Percentiles rank a stretch among this genome's conserved stretches.
Evolutionary conservation across 37 sponge, comb jelly and placozoan species (phyloP).

Genomic region (Haliclona indistincta): DNA sequence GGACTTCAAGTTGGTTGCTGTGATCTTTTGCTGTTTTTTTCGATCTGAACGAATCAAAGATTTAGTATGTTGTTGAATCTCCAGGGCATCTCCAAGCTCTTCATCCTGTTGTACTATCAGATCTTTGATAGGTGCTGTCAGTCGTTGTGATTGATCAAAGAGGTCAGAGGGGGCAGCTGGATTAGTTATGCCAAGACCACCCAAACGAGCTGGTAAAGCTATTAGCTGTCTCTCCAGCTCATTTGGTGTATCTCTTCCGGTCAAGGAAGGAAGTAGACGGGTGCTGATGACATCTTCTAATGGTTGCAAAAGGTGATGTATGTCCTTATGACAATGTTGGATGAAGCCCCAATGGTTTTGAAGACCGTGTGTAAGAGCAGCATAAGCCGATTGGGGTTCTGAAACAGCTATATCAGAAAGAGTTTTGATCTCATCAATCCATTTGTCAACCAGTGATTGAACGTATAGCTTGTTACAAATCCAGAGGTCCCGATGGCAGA

Average conservation of each 20-base stretch:
- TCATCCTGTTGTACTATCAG: too few species aligned
- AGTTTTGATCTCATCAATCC: background rate
- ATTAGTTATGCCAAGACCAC: constrained; percentile 16
- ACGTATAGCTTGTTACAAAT: constrained; percentile 27
- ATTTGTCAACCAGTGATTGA: constrained; percentile 10
- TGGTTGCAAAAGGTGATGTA: constrained; percentile 1
- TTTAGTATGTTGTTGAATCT: too few species aligned
- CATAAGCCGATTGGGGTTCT: constrained; percentile 26
- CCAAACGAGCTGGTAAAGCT: constrained; percentile 17
- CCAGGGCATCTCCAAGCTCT: too few species aligned
- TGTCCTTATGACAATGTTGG: background rate
- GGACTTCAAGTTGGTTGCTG: too few species aligned
- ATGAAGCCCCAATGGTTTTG: constrained; percentile 36
- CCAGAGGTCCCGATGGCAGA: constrained; percentile 43
- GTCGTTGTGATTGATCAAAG: too few species aligned
- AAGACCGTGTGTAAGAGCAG: constrained; percentile 17
- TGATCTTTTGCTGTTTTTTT: too few species aligned
- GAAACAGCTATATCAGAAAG: background rate
- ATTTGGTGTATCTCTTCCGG: background rate
- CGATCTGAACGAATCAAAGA: too few species aligned
- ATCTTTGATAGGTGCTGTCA: too few species aligned
- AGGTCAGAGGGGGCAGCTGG: too few species aligned
- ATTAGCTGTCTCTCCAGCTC: constrained; percentile 10
- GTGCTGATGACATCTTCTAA: background rate
- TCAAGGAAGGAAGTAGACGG: constrained; percentile 3